Base-by-base conservation (phyloP, 2,797 vertebrate species). In the Hemitrygon akajei region DNA sequence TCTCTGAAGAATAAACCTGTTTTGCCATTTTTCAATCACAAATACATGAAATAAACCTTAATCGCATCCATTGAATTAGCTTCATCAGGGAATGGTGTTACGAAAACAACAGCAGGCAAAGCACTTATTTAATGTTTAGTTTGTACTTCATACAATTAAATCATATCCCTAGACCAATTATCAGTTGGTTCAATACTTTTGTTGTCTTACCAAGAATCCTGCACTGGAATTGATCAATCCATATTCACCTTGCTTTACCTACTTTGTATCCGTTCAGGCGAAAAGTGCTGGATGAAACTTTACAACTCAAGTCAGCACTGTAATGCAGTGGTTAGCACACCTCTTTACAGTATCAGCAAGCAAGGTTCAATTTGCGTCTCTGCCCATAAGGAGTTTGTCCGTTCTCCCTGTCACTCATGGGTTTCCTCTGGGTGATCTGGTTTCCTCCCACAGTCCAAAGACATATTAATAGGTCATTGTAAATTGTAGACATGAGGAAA, bases 1-100 rank as follows among this genome's bases (percentile, higher is more conserved):
- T 91, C 66, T 47, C 69, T 73, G 66, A 91, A 91, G 66, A 73
- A 37, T 9, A 91, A 73, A 91, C 47, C 89, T 91, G 89, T 34
- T 4, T 20, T 60, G 27, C 60, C 27, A 60, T n/a, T 86, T 86
- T 86, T 86, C 27, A n/a, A n/a, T 86, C 82, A 56, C 11, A 84
- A 73, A 84, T 58, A 30, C 47, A 30, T 30, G 12, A 27, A 84
- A 58, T 86, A 86, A 86, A 86, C 30, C 60, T 86, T 14, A 12
- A 60, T 30, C 7, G 14, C 56, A 30, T 27, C 25, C 82, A n/a
- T 63, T 18, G 82, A 60, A 63, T n/a, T 30, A 60, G 56, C 14
- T 60, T 58, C 27, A 11, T 86, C 82, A 16, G 1, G 27, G 82
- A 60, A 86, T 25, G 47, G 12, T 27, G 11, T 14, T 0, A 30